Base-by-base conservation (phyloP, 2,113 vertebrate genomes). In the Campylomormyrus tamandua region DNA sequence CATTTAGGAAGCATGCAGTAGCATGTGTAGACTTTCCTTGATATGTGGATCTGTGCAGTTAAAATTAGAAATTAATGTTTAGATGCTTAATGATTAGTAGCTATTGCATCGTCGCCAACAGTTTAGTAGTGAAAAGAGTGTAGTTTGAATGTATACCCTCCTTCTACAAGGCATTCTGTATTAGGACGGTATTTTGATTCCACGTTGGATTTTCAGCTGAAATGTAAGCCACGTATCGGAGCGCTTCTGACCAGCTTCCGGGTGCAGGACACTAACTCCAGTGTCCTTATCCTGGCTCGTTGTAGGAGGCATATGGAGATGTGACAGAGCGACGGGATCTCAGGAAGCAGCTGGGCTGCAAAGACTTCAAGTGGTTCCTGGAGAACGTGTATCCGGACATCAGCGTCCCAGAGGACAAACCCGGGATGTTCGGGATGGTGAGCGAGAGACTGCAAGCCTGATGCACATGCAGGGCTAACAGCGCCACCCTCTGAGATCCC, bases 341-440 rank as follows among this genome's bases (percentile, higher is more conserved):
- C 10, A 95, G 96, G 90, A 92, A 95, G 87, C 97, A 94, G 88
- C 96, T 99, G 88, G 95, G 94, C 88, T 99, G 98, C 91, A 98
- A 98, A 89, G 94, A 94, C 94, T 99, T 99, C 94, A 96, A 89
- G 91, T 99, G 98, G 98, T 99, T 96, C 93, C 93, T 99, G 93
- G 96, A 99, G 13, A 99, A 97, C 0, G 89, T 99, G 88, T 99
- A 97, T 90, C 98, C 97, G 1, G 98, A 99, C 24, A 95, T 99
- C 74, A 95, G 96, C 0, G 93, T 99, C 80, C 98, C 98, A 0
- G 96, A 98, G 88, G 98, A 99, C 92, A 95, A 92, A 27, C 96
- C 97, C 0, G 98, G 98, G 91, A 97, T 96, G 95, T 99, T 98
- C 66, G 98, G 98, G 92, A 99, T 99, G 98, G 98, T 99, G 93